Conservation (phyloP, 2,797 vertebrate genomes). For the Threskiornis aethiopicus region DNA sequence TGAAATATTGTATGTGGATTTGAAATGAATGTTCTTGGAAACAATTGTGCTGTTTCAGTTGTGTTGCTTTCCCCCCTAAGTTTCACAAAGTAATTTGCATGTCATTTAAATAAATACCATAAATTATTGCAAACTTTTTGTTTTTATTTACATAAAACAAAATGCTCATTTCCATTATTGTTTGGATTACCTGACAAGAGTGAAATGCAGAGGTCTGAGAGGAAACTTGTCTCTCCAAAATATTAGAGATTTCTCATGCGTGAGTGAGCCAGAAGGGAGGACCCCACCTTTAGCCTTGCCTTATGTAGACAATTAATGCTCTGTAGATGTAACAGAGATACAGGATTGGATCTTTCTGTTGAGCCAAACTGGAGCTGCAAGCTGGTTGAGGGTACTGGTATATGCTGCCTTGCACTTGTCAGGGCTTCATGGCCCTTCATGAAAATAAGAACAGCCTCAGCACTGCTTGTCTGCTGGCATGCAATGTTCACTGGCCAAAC, state of each 20-base stretch:
- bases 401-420: not conserved
- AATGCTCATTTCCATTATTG: constrained; percentile 35
- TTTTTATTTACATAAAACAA: constrained; percentile 55
- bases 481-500: not conserved
- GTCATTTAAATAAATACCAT: constrained; percentile 56
- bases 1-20: constrained; percentile 54
- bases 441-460: not conserved
- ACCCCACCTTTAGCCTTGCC: not conserved
- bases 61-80: constrained; percentile 23
- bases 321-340: not conserved
- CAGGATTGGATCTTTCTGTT: not conserved
- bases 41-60: constrained; percentile 53
- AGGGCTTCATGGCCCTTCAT: not conserved
- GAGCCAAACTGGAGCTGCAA: not conserved
- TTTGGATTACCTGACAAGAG: constrained; percentile 3
- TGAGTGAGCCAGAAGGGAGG: not conserved
- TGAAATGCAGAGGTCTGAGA: not conserved
- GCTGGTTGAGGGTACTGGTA: not conserved
- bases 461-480: not conserved
- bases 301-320: not conserved
- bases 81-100: constrained; percentile 60
- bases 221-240: not conserved
- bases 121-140: constrained; percentile 48
- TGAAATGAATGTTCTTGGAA: constrained; percentile 46
- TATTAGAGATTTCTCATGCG: not conserved